Evolutionary conservation across 2,113 vertebrate genomes (phyloP).

Genomic region (Oostethus manadensis): DNA sequence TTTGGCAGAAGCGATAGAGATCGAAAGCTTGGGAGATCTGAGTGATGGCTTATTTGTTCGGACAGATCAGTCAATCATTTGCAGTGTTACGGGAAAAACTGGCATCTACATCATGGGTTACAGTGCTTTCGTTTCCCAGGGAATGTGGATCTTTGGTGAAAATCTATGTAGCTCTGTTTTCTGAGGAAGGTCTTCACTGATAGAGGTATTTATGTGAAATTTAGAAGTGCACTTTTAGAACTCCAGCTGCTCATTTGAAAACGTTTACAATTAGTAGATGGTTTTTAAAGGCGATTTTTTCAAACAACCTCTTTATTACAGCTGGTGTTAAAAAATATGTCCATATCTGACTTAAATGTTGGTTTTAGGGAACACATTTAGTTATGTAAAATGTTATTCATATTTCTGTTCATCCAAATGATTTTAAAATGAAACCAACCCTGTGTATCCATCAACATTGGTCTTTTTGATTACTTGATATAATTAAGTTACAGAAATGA

Average conservation of each 20-base stretch:
- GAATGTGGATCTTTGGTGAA: background rate
- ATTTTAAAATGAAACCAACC: too few species aligned
- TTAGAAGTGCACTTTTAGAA: background rate
- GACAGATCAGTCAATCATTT: constrained; percentile 52
- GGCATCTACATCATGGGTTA: constrained; percentile 59
- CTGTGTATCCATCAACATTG: too few species aligned
- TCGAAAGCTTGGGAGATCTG: constrained; percentile 36
- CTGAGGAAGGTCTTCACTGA: background rate
- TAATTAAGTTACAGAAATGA: too few species aligned
- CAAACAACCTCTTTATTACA: background rate
- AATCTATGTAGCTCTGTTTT: background rate
- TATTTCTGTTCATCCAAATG: too few species aligned
- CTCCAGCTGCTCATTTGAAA: background rate
- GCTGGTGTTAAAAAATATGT: background rate
- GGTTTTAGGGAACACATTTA: too few species aligned
- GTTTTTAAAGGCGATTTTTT: background rate
- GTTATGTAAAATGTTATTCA: too few species aligned
- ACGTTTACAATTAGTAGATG: background rate
- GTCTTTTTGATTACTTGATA: too few species aligned
- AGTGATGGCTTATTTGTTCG: constrained; percentile 58
- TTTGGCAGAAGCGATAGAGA: background rate
- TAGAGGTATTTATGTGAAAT: background rate
- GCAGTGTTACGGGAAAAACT: constrained; percentile 58
- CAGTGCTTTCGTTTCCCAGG: background rate
- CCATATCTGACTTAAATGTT: too few species aligned